phyloP scores from a whole-genome alignment of 2,113 vertebrate species.

The Paralichthys olivaceus region DNA sequence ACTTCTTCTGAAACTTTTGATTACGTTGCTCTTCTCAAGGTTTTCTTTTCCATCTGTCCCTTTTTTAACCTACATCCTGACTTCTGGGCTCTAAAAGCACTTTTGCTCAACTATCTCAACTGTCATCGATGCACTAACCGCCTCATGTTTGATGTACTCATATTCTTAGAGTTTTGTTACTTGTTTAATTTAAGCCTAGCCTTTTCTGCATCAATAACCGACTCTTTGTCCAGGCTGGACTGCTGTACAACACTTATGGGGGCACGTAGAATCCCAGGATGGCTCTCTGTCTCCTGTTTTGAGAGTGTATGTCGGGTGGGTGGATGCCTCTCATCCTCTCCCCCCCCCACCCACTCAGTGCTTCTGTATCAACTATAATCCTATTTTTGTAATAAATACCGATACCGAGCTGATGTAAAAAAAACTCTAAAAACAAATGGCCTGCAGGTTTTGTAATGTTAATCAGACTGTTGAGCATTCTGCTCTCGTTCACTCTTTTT shows the following conservation, averaged over 20 bases:
- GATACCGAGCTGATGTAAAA: slow-evolving; percentile 69
- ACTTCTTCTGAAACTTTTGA: slow-evolving; percentile 51
- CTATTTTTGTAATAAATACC: slow-evolving; percentile 80
- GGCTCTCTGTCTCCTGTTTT: slow-evolving; percentile 21
- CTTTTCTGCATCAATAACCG: slow-evolving; percentile 37
- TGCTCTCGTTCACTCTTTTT: slow-evolving; percentile 34
- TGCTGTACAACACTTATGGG: slow-evolving; percentile 62
- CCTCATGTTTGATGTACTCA: slow-evolving; percentile 22
- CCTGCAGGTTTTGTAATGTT: slow-evolving; percentile 75
- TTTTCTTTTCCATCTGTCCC: background rate
- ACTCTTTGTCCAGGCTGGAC: slow-evolving; percentile 54
- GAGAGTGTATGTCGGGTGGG: slow-evolving; percentile 19
- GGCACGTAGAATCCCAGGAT: slow-evolving; percentile 20
- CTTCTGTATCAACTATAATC: slow-evolving; percentile 69
- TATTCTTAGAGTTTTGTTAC: slow-evolving; percentile 48
- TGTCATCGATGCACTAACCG: slow-evolving; percentile 55
- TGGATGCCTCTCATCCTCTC: slow-evolving; percentile 34
- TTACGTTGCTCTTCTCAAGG: slow-evolving; percentile 7
- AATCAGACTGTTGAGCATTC: slow-evolving; percentile 55
- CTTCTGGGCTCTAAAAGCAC: slow-evolving; percentile 26
- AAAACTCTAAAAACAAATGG: slow-evolving; percentile 65
- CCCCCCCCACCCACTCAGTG: slow-evolving; percentile 28
- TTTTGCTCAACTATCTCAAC: slow-evolving; percentile 26
- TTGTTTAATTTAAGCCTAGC: slow-evolving; percentile 46
- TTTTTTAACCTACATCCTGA: background rate